phyloP scores from a whole-genome alignment of 1,140 invertebrate species.

The Megalonaias nervosa region DNA sequence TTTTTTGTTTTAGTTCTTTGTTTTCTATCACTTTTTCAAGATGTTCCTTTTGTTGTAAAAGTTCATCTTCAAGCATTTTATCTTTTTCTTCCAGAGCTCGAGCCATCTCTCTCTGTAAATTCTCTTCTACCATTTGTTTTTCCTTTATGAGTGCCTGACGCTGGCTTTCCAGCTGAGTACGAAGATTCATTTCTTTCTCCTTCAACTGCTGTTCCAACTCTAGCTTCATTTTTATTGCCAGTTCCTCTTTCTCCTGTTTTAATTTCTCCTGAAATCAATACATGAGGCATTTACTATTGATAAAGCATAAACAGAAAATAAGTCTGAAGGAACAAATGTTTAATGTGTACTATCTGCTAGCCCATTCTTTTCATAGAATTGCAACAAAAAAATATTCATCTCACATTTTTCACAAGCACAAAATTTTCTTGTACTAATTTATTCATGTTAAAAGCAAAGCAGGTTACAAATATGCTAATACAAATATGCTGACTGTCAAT shows the following conservation, averaged over 20 bases:
- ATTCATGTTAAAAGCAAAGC: no score
- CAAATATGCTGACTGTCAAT: no score
- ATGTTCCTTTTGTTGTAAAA: constrained; percentile 52
- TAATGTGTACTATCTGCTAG: no score
- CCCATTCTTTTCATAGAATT: no score
- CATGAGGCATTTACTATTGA: no score
- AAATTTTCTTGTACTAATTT: no score
- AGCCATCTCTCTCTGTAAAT: constrained; percentile 56
- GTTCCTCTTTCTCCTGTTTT: constrained; percentile 41
- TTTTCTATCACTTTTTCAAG: constrained; percentile 60
- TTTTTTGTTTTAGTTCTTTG: constrained; percentile 65
- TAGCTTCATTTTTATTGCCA: constrained; percentile 54
- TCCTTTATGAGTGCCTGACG: constrained; percentile 37
- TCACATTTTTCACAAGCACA: no score
- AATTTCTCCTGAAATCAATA: constrained; percentile 50
- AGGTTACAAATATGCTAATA: no score
- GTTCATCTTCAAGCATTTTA: constrained; percentile 53
- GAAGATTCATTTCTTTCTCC: constrained; percentile 49
- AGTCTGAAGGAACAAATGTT: no score
- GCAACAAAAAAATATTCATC: no score
- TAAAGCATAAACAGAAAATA: no score
- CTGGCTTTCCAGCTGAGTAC: constrained; percentile 44
- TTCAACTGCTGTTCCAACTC: constrained; percentile 54
- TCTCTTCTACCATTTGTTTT: constrained; percentile 55
- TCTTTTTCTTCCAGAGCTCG: constrained; percentile 63